Percentiles rank a stretch among this genome's conserved stretches.
These are phyloP conservation scores for Microplitis mediator DNA, from an alignment of 1,140 invertebrate genomes.

Conservation along the genomic window DNA sequence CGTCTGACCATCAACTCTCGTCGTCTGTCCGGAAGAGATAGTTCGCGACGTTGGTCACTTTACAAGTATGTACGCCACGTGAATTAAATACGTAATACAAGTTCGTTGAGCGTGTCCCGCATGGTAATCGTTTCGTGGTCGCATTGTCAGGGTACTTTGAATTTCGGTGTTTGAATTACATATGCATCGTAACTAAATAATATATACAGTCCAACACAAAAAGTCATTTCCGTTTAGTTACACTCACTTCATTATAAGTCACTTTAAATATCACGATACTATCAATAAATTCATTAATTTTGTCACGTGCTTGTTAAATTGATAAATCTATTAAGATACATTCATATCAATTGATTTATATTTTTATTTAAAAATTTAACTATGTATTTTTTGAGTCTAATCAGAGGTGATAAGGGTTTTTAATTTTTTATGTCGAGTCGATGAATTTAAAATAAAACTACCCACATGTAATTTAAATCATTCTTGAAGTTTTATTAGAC, in stretches of 20 bases:
- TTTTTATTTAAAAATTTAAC: neutral
- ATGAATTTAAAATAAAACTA: neutral
- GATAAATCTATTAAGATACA: neutral
- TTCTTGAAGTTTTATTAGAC: neutral
- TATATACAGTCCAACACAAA: conserved; percentile 4
- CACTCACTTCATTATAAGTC: neutral
- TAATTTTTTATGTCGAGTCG: neutral
- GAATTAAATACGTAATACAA: conserved; percentile 54
- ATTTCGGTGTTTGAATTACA: conserved; percentile 29
- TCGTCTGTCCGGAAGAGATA: conserved; percentile 8
- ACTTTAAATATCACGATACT: neutral
- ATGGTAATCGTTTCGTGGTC: conserved; percentile 45
- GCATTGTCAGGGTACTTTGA: conserved; percentile 30
- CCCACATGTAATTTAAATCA: neutral
- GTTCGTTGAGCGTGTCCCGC: conserved; percentile 49
- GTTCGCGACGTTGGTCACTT: conserved; percentile 29
- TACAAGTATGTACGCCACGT: conserved; percentile 48
- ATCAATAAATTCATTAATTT: neutral
- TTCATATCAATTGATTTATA: neutral
- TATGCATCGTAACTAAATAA: conserved; percentile 18
- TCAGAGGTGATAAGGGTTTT: neutral
- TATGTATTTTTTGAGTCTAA: too few relatives aligned
- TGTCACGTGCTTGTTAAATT: neutral
- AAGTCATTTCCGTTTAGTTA: neutral
- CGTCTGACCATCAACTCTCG: conserved; percentile 14